Evolutionary conservation across 2,888 invertebrate genomes (phyloP).

Genomic region (Caprella mutica): DNA sequence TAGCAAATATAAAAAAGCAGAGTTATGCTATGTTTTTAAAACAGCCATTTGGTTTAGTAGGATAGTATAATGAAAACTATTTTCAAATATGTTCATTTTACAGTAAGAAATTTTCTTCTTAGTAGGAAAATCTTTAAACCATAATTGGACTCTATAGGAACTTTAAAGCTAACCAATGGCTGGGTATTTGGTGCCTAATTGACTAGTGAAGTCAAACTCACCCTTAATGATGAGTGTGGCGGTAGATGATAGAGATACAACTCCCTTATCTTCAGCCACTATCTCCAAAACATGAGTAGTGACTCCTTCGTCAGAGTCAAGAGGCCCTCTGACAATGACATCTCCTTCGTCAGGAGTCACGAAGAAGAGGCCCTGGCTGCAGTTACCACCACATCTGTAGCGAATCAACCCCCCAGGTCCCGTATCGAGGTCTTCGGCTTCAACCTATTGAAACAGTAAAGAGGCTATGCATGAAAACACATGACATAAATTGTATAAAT

Average conservation of each 20-base stretch:
- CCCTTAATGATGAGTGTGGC: slow-evolving; percentile 20
- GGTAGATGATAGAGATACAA: slow-evolving; percentile 19
- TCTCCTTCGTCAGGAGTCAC: slow-evolving; percentile 16
- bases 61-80: no score
- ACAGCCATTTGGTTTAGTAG: no score
- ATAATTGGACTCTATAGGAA: no score
- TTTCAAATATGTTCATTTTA: no score
- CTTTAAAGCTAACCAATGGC: no score
- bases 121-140: no score
- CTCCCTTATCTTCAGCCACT: slow-evolving; percentile 20
- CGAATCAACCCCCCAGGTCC: slow-evolving; percentile 21
- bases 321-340: slow-evolving; percentile 11
- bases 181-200: no score
- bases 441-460: slow-evolving; percentile 18
- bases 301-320: slow-evolving; percentile 23
- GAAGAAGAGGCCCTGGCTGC: slow-evolving; percentile 12
- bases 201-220: neutral
- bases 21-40: no score
- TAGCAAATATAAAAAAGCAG: neutral
- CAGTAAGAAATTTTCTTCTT: no score
- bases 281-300: slow-evolving; percentile 13
- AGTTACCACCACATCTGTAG: slow-evolving; percentile 15
- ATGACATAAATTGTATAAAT: no score
- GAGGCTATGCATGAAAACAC: no score
- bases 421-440: slow-evolving; percentile 26